These are phyloP conservation scores for Exephanes ischioxanthus DNA, from an alignment of 2,888 invertebrate genomes.

Conservation along the genomic window DNA sequence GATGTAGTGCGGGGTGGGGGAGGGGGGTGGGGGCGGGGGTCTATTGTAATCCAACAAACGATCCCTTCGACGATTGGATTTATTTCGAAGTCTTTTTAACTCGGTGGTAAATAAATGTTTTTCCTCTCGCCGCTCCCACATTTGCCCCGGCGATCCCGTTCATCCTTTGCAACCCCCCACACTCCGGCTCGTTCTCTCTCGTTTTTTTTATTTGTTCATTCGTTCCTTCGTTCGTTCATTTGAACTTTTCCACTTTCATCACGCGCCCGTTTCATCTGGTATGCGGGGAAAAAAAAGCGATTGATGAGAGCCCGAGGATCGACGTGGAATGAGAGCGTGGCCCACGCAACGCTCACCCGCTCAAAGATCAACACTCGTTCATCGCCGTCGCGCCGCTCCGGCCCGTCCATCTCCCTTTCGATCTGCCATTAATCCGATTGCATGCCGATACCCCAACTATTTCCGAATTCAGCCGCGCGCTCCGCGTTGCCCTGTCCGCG, in stretches of 20 bases:
- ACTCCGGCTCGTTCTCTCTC: background rate
- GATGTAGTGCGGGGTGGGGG: too few species aligned
- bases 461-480: background rate
- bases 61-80: constrained; percentile 9
- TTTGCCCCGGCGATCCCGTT: background rate
- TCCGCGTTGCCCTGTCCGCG: background rate
- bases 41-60: background rate
- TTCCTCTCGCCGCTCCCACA: background rate
- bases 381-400: background rate
- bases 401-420: background rate
- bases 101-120: background rate
- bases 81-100: background rate
- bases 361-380: constrained; percentile 18
- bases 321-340: background rate
- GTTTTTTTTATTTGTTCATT: background rate
- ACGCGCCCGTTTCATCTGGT: constrained; percentile 13
- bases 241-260: constrained; percentile 30
- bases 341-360: background rate
- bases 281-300: constrained; percentile 21
- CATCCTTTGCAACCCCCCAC: background rate
- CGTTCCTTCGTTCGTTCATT: background rate
- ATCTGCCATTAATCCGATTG: constrained; percentile 30
- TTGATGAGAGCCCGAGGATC: constrained; percentile 9
- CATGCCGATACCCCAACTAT: constrained; percentile 16
- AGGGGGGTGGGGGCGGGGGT: background rate